Evolutionary conservation across 2,888 invertebrate species (phyloP).

Genomic region (Cephonodes hylas): DNA sequence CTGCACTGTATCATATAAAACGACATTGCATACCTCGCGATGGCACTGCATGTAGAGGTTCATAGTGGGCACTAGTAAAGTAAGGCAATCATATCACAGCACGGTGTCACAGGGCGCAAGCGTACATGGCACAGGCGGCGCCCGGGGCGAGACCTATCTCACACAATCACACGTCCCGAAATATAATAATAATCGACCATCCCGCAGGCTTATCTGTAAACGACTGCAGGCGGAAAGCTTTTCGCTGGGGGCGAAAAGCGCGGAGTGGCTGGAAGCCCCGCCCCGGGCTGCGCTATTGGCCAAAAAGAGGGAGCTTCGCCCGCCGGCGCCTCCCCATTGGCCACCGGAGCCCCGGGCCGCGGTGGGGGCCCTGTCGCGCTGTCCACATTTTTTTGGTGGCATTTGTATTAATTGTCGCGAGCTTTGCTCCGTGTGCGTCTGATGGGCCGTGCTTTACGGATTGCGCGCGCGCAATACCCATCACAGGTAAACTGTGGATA

Average conservation of each 20-base stretch:
- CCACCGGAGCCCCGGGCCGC: constrained; percentile 60
- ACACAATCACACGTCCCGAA: constrained; percentile 70
- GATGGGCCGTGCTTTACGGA: constrained; percentile 34
- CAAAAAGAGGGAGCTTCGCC: constrained; percentile 61
- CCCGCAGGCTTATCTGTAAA: constrained; percentile 80
- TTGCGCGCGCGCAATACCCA: constrained; percentile 53
- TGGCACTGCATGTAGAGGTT: constrained; percentile 80
- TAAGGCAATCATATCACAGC: constrained; percentile 40
- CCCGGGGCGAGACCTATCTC: constrained; percentile 68
- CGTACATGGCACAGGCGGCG: constrained; percentile 53
- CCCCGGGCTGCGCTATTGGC: constrained; percentile 75
- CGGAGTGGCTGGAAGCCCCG: constrained; percentile 74
- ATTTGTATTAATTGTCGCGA: constrained; percentile 79
- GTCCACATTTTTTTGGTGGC: constrained; percentile 74
- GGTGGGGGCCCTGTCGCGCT: constrained; percentile 48
- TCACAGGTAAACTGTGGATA: no score
- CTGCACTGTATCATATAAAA: constrained; percentile 22
- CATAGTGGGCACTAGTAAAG: constrained; percentile 74
- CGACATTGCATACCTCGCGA: constrained; percentile 73
- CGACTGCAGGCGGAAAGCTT: constrained; percentile 81
- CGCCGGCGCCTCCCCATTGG: constrained; percentile 67
- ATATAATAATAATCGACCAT: constrained; percentile 80
- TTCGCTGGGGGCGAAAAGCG: constrained; percentile 79
- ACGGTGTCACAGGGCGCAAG: constrained; percentile 46
- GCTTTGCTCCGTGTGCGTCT: constrained; percentile 71